Percentiles rank a stretch among this genome's conserved stretches.
These are phyloP conservation scores for Corythoichthys haematopterus DNA, from an alignment of 2,113 vertebrate species.

Conservation along the genomic window DNA sequence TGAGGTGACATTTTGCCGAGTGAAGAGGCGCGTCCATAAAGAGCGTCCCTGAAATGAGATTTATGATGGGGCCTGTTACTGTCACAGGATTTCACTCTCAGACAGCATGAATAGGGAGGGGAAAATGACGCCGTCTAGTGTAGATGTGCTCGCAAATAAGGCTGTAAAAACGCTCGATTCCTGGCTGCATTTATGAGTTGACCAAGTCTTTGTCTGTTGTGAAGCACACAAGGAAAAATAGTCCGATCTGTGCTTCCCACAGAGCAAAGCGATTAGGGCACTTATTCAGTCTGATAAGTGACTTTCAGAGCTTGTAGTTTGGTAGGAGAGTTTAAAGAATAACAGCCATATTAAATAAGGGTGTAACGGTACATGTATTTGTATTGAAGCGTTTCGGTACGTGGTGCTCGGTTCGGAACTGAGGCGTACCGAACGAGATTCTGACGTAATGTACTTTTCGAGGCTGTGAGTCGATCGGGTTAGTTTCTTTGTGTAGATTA, in stretches of 20 bases:
- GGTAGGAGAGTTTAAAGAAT: neutral
- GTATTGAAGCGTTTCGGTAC: too few species aligned
- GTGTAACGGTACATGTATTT: too few species aligned
- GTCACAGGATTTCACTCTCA: slow-evolving; percentile 35
- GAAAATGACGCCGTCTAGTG: slow-evolving; percentile 11
- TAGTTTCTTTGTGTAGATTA: too few species aligned
- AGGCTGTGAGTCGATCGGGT: too few species aligned
- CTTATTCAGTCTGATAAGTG: neutral
- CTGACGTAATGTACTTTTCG: too few species aligned
- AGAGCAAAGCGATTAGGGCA: neutral
- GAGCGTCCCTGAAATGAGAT: slow-evolving; percentile 59
- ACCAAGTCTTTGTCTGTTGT: neutral
- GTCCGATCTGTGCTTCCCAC: neutral
- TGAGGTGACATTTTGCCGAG: slow-evolving; percentile 43
- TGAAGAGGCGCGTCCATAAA: slow-evolving; percentile 46
- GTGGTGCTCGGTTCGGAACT: too few species aligned
- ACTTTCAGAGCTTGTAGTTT: neutral
- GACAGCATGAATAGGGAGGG: slow-evolving; percentile 5
- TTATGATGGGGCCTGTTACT: slow-evolving; percentile 50
- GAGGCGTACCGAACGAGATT: too few species aligned
- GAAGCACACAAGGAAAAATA: neutral
- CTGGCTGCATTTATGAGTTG: neutral
- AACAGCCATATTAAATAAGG: too few species aligned
- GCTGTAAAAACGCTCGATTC: neutral
- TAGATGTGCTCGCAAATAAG: slow-evolving; percentile 11